phyloP scores from a whole-genome alignment of 2,888 invertebrate species.

The Crossocerus cetratus region DNA sequence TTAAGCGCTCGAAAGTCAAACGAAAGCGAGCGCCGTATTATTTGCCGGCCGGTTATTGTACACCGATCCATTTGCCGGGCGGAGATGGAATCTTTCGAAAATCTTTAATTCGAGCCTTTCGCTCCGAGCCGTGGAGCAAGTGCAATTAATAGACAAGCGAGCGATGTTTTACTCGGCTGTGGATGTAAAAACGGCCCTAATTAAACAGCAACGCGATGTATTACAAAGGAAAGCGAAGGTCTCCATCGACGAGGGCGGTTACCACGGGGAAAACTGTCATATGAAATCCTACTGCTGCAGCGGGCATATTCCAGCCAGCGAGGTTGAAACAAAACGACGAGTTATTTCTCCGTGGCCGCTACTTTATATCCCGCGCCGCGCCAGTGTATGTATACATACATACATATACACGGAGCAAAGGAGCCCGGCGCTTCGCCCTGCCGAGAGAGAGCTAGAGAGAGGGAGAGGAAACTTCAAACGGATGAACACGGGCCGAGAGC shows the following conservation, averaged over 20 bases:
- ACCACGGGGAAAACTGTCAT: no score
- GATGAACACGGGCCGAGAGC: slow-evolving; percentile 26
- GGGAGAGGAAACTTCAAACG: slow-evolving; percentile 36
- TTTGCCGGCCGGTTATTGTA: background rate
- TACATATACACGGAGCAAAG: no score
- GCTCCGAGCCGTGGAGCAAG: no score
- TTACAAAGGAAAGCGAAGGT: background rate
- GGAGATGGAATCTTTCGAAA: background rate
- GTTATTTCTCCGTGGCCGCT: slow-evolving; percentile 44
- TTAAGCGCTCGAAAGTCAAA: slow-evolving; percentile 2
- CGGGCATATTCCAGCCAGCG: slow-evolving; percentile 6
- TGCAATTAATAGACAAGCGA: no score
- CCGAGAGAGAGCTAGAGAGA: background rate
- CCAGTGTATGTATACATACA: no score
- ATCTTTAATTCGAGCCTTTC: background rate
- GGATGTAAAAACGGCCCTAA: slow-evolving; percentile 27
- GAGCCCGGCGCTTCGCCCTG: no score
- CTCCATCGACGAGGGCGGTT: no score
- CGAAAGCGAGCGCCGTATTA: background rate
- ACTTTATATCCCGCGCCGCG: slow-evolving; percentile 14
- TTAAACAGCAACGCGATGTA: slow-evolving; percentile 14
- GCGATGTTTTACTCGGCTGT: no score
- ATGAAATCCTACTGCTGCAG: background rate
- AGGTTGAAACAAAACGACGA: slow-evolving; percentile 9
- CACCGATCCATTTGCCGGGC: slow-evolving; percentile 5